Evolutionary conservation across 2,888 invertebrate species (phyloP), one percentile per base, ranked within the genome.

Genomic region (Dioctria linearis): DNA sequence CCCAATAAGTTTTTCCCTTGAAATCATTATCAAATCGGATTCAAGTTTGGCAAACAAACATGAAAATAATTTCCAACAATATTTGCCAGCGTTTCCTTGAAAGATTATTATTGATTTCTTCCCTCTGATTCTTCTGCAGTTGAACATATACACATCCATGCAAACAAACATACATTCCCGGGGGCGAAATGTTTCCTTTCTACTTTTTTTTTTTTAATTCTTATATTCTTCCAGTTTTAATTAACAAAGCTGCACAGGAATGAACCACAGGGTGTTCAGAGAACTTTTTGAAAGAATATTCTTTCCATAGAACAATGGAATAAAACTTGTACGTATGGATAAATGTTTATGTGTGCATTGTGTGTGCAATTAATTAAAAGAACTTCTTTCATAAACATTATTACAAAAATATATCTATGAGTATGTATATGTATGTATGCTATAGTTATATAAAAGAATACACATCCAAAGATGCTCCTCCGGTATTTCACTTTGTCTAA

Each of bases 331-430:
- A 42, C 59, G 73, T 51, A 51, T 25, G 13, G 51, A 46, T 46
- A 13, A 49, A 25, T 51, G 73, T 54, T 25, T 61, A 25, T 25
- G 61, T 61, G 37, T 61, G 61, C n/a, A 61, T 42, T 73, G 73
- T 73, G 25, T 25, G 73, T 73, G 59, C 73, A 57, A 73, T 73
- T 73, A 73, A 73, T 73, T 73, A 73, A 73, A 42, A 73, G 42
- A 73, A 57, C 57, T 73, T 73, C 73, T 73, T 73, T 73, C 73
- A 59, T 71, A 71, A 54, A 54, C 57, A 73, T 59, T 73, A 57
- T 57, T n/a, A 73, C 40, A 61, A 57, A 42, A 13, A 59, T 42
- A 73, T 39, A 73, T 59, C 57, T 11, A 13, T 42, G 37, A 40
- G 25, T 25, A 1, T 25, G 25, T 25, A 25, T 25, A 1, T 25